A percentile compares a stretch with the other conserved stretches of the same genome.
phyloP scores from a whole-genome alignment of 2,888 invertebrate species.

The Lapara coniferarum region DNA sequence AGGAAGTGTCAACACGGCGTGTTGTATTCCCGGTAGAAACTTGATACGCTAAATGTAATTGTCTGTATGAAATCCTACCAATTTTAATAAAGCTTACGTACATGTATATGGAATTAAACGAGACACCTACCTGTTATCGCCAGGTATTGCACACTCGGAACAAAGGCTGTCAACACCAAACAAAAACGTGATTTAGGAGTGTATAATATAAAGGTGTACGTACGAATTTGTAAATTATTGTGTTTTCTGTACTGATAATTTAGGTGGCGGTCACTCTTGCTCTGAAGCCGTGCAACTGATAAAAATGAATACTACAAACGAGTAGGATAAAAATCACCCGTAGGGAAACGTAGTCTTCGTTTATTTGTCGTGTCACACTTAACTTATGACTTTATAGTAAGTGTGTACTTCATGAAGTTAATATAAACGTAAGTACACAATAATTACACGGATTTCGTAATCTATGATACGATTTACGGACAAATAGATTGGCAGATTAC shows the following conservation, averaged over 20 bases:
- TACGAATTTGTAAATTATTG: conserved; percentile 43
- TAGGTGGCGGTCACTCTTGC: neutral
- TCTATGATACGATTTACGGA: too few species aligned
- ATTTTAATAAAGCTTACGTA: conserved; percentile 34
- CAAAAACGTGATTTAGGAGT: conserved; percentile 71
- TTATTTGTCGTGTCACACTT: too few species aligned
- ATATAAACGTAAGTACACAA: too few species aligned
- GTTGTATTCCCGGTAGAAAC: conserved; percentile 28
- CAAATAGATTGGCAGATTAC: too few species aligned
- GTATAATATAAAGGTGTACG: conserved; percentile 62
- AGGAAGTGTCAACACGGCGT: conserved; percentile 26
- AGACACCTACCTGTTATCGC: conserved; percentile 41
- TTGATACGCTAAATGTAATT: conserved; percentile 26
- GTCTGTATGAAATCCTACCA: conserved; percentile 32
- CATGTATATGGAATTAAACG: conserved; percentile 27
- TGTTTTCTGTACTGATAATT: conserved; percentile 12
- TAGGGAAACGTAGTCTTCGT: too few species aligned
- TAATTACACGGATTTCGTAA: too few species aligned
- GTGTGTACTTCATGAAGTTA: too few species aligned
- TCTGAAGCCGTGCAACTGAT: neutral
- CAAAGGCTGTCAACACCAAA: conserved; percentile 67
- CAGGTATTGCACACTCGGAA: conserved; percentile 53
- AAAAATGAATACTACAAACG: too few species aligned
- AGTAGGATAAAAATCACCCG: too few species aligned
- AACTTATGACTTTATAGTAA: too few species aligned